Conservation (phyloP, 2,113 vertebrate species). For the Macrotis lagotis region DNA sequence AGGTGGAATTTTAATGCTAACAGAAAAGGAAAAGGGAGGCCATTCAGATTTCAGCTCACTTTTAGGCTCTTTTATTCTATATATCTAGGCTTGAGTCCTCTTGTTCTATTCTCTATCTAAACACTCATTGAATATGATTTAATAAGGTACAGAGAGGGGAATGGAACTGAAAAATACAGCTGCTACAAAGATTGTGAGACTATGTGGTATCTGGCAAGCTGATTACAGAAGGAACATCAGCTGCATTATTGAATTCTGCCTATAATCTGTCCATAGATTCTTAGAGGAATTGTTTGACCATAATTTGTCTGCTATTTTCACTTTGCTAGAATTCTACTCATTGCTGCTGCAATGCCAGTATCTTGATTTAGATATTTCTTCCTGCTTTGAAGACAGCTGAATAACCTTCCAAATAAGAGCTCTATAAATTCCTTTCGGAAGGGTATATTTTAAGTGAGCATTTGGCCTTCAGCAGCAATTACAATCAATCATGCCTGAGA, state of each 20-base stretch:
- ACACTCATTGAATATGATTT: slow-evolving; percentile 33
- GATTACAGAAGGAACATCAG: neutral
- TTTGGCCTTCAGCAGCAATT: slow-evolving; percentile 77
- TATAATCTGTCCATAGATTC: slow-evolving; percentile 8
- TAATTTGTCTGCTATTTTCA: slow-evolving; percentile 49
- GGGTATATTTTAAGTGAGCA: slow-evolving; percentile 57
- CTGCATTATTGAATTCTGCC: slow-evolving; percentile 37
- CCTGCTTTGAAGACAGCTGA: slow-evolving; percentile 65
- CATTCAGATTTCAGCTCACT: slow-evolving; percentile 33
- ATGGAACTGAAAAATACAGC: slow-evolving; percentile 56
- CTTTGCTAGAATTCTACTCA: slow-evolving; percentile 35
- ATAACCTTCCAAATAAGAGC: slow-evolving; percentile 58
- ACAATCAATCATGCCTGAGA: slow-evolving; percentile 73
- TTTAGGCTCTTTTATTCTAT: slow-evolving; percentile 27
- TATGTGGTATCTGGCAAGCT: neutral
- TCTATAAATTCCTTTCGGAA: slow-evolving; percentile 68
- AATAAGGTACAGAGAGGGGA: slow-evolving; percentile 5
- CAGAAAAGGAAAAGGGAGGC: neutral
- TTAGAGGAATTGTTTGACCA: slow-evolving; percentile 28
- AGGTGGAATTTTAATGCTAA: neutral
- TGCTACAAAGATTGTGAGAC: slow-evolving; percentile 5
- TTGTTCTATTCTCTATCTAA: neutral
- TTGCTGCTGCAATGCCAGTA: neutral
- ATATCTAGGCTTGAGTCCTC: slow-evolving; percentile 26
- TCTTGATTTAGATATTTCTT: slow-evolving; percentile 40